Evolutionary conservation across 2,888 invertebrate species (phyloP), one percentile per base, ranked within the genome.

Genomic region (Acanthacorydalis orientalis): DNA sequence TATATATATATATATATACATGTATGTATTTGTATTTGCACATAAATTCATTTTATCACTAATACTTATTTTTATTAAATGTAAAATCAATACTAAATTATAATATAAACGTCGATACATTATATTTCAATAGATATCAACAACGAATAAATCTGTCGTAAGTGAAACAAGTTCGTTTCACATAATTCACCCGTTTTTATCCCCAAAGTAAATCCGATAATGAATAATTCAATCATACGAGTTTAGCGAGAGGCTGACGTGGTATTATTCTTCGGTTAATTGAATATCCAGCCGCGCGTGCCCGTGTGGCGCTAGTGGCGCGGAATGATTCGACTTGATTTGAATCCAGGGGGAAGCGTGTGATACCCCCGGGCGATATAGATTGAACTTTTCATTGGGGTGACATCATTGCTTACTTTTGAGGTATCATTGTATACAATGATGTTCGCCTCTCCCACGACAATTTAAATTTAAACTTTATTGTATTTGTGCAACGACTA

Each of bases 301-400:
- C 16, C 35, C 23, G 14, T 31, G 43, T n/a, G 15, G 45, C 45
- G 37, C 45, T 45, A 45, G 34, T 45, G 37, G 45, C 45, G 45
- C 31, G 45, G 45, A 45, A 45, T 45, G 37, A 45, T 37, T 35
- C 35, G 37, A 16, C 37, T 45, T 45, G 45, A 35, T 34, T 34
- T 34, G 35, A 37, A 32, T 43, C 9, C 32, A 52, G 53, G 46
- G 51, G 51, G 48, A 50, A 51, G 40, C 48, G 50, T 48, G 46
- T 48, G 50, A 48, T 44, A 47, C 50, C 47, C 47, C 50, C 52
- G 50, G 52, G 53, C 43, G 12, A 23, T 43, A 43, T 37, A n/a
- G 9, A 37, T 37, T 37, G 12, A 37, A 23, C 23, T 23, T 23
- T 23, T 23, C 39, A 31, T 23, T 43, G 43, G 31, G 43, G 43